Evolutionary conservation across 2,888 invertebrate genomes (phyloP).

Genomic region (Tupiocoris notatus): DNA sequence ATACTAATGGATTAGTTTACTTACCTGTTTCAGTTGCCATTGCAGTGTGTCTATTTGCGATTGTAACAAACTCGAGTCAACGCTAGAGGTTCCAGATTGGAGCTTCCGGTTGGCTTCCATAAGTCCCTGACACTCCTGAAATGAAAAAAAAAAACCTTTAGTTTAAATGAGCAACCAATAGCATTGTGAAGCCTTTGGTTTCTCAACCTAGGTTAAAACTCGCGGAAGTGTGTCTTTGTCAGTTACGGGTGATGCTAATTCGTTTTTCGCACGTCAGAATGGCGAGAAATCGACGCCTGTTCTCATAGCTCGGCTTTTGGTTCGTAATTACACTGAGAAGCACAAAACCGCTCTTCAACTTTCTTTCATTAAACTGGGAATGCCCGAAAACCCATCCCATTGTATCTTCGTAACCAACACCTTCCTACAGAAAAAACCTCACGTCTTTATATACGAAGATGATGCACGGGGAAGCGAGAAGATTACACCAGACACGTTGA

Average conservation of each 20-base stretch:
- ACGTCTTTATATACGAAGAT: too few species aligned
- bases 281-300: neutral
- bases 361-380: neutral
- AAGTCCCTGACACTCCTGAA: slow-evolving; percentile 56
- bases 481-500: too few species aligned
- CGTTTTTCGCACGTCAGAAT: neutral
- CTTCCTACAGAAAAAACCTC: neutral
- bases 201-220: neutral
- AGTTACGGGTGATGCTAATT: neutral
- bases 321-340: neutral
- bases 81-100: slow-evolving; percentile 52
- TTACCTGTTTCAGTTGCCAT: slow-evolving; percentile 72
- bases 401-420: neutral
- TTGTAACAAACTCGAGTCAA: slow-evolving; percentile 62
- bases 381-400: neutral
- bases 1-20: too few species aligned
- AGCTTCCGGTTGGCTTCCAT: slow-evolving; percentile 56
- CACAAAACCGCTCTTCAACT: neutral
- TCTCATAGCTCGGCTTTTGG: neutral
- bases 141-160: too few species aligned
- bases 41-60: slow-evolving; percentile 68
- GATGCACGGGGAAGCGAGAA: too few species aligned
- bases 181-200: too few species aligned
- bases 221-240: neutral
- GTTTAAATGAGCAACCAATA: too few species aligned